A percentile compares a stretch with the other conserved stretches of the same genome.
phyloP scores from a whole-genome alignment of 2,888 invertebrate species.

The Lapara coniferarum region DNA sequence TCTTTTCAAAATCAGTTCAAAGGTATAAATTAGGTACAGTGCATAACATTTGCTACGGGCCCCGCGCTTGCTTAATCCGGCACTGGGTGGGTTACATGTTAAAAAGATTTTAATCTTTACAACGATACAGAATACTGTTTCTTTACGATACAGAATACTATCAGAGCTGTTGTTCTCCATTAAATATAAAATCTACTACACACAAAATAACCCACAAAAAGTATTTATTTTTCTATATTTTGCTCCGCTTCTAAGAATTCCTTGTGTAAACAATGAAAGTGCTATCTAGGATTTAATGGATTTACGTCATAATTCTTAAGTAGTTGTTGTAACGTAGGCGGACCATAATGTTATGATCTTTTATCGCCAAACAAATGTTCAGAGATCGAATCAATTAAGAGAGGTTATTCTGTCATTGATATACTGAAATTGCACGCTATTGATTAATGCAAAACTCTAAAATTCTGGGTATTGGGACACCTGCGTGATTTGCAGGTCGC shows the following conservation, averaged over 20 bases:
- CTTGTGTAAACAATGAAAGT: conserved; percentile 45
- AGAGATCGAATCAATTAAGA: conserved; percentile 26
- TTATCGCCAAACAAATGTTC: conserved; percentile 29
- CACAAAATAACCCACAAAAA: conserved; percentile 6
- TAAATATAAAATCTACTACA: background rate
- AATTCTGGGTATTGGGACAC: background rate
- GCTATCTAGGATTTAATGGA: conserved; percentile 38
- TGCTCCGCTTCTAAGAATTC: conserved; percentile 9
- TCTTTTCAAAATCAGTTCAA: too few relatives aligned
- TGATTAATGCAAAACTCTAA: conserved; percentile 14
- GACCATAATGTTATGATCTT: conserved; percentile 28
- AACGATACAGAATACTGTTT: background rate
- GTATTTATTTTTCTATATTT: conserved; percentile 29
- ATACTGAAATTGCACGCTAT: conserved; percentile 15
- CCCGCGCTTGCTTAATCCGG: too few relatives aligned
- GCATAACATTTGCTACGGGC: too few relatives aligned
- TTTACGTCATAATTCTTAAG: conserved; percentile 36
- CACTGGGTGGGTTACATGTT: too few relatives aligned
- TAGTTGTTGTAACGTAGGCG: conserved; percentile 26
- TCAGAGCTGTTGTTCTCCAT: background rate
- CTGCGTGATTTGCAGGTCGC: background rate
- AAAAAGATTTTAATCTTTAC: too few relatives aligned
- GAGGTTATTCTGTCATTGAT: conserved; percentile 10
- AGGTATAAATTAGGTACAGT: too few relatives aligned
- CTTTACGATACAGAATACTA: too few relatives aligned